These are phyloP conservation scores for Sinohyriopsis cumingii DNA, from an alignment of 2,888 invertebrate genomes.

Conservation along the genomic window DNA sequence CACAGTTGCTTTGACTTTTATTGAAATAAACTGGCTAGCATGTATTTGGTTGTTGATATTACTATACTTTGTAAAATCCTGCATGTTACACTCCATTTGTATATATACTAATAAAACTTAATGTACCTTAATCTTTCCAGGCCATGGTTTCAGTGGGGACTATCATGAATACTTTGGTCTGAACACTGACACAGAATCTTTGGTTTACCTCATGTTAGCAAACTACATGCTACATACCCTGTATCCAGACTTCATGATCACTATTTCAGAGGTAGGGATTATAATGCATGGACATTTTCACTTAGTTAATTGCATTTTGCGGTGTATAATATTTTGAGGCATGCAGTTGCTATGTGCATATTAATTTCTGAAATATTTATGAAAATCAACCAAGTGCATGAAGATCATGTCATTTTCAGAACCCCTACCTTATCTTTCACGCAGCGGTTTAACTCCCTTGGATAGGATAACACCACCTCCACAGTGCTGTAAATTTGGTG, in stretches of 20 bases:
- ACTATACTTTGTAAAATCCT: background rate
- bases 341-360: no score
- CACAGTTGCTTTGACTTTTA: no score
- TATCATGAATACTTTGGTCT: conserved; percentile 98
- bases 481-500: no score
- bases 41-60: background rate
- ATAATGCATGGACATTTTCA: background rate
- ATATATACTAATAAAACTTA: no score
- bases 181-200: conserved; percentile 95
- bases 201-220: conserved; percentile 94
- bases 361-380: no score
- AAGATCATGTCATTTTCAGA: no score
- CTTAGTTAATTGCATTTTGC: background rate
- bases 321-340: no score
- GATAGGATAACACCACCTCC: no score
- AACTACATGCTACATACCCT: conserved; percentile 89
- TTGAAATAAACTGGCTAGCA: background rate
- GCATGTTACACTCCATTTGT: background rate
- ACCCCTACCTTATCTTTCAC: no score
- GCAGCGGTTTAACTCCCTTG: no score
- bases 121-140: conserved; percentile 40
- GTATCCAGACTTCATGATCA: conserved; percentile 80
- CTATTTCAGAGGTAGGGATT: conserved; percentile 90
- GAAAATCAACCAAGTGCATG: no score
- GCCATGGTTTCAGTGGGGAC: conserved; percentile 78